A percentile compares a stretch with the other conserved stretches of the same genome.
phyloP scores from a whole-genome alignment of 2,113 vertebrate genomes.

The Malurus melanocephalus region DNA sequence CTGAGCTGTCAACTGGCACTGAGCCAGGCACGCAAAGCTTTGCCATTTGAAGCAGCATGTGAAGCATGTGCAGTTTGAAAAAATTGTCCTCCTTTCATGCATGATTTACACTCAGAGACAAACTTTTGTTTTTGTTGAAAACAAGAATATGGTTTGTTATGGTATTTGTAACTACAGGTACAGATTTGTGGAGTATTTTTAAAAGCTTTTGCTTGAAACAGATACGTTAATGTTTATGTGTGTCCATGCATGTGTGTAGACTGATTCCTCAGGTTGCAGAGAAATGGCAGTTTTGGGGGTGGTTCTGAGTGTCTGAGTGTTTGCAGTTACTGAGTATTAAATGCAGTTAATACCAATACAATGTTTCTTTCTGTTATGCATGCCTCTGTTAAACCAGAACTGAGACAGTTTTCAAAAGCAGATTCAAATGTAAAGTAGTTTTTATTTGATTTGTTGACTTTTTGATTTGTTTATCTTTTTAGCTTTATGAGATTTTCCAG shows the following conservation, averaged over 20 bases:
- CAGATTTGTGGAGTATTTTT: background rate
- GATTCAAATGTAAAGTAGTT: background rate
- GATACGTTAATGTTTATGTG: conserved; percentile 22
- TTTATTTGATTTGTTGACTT: conserved; percentile 15
- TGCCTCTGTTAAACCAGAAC: background rate
- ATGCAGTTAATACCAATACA: background rate
- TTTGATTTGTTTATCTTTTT: conserved; percentile 47
- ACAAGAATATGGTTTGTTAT: conserved; percentile 15
- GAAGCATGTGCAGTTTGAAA: conserved; percentile 78
- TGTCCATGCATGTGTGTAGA: background rate
- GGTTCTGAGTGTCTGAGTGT: background rate
- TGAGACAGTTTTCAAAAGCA: background rate
- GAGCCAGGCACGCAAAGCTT: conserved; percentile 88
- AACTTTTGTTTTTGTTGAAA: conserved; percentile 53
- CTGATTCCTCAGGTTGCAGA: background rate
- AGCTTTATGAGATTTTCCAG: conserved; percentile 29
- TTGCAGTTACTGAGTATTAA: background rate
- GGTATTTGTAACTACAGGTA: conserved; percentile 21
- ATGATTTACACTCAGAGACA: conserved; percentile 68
- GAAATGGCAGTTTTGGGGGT: background rate
- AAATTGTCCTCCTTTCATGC: conserved; percentile 77
- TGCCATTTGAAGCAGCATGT: conserved; percentile 75
- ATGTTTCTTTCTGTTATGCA: background rate
- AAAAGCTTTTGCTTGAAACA: conserved; percentile 26
- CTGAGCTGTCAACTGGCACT: conserved; percentile 91